phyloP scores from a whole-genome alignment of 2,113 vertebrate genomes.

The Martes martes region DNA sequence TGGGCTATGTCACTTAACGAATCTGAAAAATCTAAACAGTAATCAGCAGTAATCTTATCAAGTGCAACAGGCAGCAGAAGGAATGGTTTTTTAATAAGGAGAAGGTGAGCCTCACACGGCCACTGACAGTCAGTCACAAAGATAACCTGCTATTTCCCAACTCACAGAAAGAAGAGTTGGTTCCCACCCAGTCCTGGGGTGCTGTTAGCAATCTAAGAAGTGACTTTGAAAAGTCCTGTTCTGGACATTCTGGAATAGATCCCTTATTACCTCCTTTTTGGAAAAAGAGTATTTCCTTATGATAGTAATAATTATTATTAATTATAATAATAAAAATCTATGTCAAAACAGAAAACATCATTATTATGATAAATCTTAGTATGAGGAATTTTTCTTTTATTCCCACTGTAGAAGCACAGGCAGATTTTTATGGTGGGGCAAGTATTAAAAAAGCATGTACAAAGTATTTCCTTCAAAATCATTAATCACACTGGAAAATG shows the following conservation, averaged over 20 bases:
- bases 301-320: background rate
- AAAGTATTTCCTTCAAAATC: background rate
- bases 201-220: background rate
- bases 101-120: background rate
- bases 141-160: background rate
- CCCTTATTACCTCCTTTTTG: background rate
- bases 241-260: background rate
- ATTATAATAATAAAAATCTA: background rate
- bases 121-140: background rate
- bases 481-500: background rate
- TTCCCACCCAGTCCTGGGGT: background rate
- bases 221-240: background rate
- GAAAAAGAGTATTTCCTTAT: background rate
- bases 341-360: background rate
- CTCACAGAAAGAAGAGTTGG: background rate
- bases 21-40: conserved; percentile 52
- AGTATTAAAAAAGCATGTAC: background rate
- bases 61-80: conserved; percentile 30
- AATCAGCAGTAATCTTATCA: conserved; percentile 57
- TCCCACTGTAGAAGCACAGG: background rate
- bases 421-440: background rate
- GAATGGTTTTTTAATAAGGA: conserved; percentile 58
- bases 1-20: background rate
- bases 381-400: background rate
- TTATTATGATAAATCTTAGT: background rate